Evolutionary conservation across 2,797 vertebrate genomes (phyloP), one percentile per base, ranked within the genome.

Genomic region (Allobates femoralis): DNA sequence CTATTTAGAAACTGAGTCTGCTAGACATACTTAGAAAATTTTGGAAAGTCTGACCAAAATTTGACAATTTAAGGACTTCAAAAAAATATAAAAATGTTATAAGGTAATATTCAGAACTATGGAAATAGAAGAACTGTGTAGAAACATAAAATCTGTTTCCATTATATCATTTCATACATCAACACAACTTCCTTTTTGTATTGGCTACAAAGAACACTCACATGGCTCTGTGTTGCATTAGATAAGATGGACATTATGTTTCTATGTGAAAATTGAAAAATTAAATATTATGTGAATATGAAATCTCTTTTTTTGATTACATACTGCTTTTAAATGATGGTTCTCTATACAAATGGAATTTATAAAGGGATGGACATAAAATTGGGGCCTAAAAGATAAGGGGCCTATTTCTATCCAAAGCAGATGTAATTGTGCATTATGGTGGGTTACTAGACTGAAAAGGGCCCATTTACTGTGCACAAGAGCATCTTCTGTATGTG

Each of bases 61-160:
- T 32, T 18, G 14, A 41, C 19, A 41, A 30, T 67, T 34, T 21
- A 50, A n/a, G 32, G 46, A 73, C 41, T 46, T 26, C 34, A 73
- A n/a, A 3, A 73, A 46, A 23, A 0, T 19, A 69, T 74, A 74
- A 46, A 16, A 30, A 51, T 28, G 8, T n/a, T n/a, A n/a, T 55
- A 78, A 87, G 73, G 26, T 83, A 78, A 82, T 55, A 87, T 74
- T 64, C 74, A 56, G 34, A 77, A n/a, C 73, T 74, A 79, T 41
- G 6, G 69, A 78, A 50, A 62, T 60, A 28, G 6, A 77, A 78
- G 60, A 62, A 71, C 32, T 86, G 60, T 69, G 73, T 62, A 2
- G 7, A 71, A 71, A 46, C 3, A n/a, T 21, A 41, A 14, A 16
- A n/a, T 41, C 5, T 11, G 18, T 34, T 69, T 34, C 5, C 18